Evolutionary conservation across 2,113 vertebrate species (phyloP), one percentile per base, ranked within the genome.

Genomic region (Tragulus kanchil): DNA sequence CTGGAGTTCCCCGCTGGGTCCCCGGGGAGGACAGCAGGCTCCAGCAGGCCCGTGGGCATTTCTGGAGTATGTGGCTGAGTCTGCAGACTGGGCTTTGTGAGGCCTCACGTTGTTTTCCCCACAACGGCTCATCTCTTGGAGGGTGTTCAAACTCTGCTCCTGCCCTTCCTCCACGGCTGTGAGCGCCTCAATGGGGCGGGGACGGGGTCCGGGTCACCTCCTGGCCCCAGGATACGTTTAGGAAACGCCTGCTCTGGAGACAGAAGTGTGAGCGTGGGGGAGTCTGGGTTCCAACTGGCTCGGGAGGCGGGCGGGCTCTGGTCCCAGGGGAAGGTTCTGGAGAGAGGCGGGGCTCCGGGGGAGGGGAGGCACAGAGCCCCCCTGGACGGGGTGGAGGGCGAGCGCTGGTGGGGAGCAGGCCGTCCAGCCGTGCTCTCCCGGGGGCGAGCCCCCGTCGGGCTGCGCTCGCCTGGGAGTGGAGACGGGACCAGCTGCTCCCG

Each of bases 11-110:
- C 31, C 3, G 17, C 48, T 0, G 0, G 45, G 25, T 31, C n/a
- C 36, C 25, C 2, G 0, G 28, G 0, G 54, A 14, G 1, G 1
- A 0, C 17, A n/a, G 56, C 31, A 15, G 23, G 64, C 79, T 11
- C 54, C 3, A 1, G 6, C 1, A 0, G 26, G 19, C 16, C 9
- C 6, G 88, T 3, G 65, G 58, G 15, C 4, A 1, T 31, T 52
- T 67, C 48, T 25, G n/a, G 6, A 56, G 10, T 0, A 1, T 0
- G 0, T 0, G 11, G 17, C 10, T 1, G 28, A 48, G 6, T 1
- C 6, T 52, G 36, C 15, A 0, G 1, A 14, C 19, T 0, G 10
- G 26, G n/a, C 21, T 12, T 2, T 1, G 25, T 0, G 7, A 31
- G 5, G 8, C 23, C 56, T 54, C 19, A 0, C 0, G 0, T 19